These are phyloP conservation scores for Cylloceria caligata DNA, from an alignment of 2,888 invertebrate species.

Conservation along the genomic window DNA sequence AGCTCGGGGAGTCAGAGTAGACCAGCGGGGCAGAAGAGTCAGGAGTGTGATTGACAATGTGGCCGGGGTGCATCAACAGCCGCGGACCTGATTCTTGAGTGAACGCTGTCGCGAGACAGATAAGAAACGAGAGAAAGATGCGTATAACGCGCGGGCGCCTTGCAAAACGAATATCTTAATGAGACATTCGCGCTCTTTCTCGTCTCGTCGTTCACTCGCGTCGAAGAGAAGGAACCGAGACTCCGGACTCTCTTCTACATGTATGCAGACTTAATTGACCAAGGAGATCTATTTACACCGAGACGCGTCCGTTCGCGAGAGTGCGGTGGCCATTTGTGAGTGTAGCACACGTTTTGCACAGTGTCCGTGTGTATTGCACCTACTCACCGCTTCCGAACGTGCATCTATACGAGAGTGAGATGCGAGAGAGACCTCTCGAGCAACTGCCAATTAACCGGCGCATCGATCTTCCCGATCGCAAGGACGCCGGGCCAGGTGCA, in stretches of 20 bases:
- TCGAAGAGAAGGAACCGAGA: background rate
- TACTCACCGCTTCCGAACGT: slow-evolving; percentile 17
- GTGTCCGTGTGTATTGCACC: slow-evolving; percentile 36
- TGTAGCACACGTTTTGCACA: slow-evolving; percentile 46
- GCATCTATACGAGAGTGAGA: slow-evolving; percentile 2
- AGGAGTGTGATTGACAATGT: slow-evolving; percentile 83
- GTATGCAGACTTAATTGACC: slow-evolving; percentile 77
- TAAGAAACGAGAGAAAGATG: slow-evolving; percentile 77
- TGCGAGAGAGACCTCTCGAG: slow-evolving; percentile 53
- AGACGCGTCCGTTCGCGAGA: slow-evolving; percentile 64
- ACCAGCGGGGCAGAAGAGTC: slow-evolving; percentile 63
- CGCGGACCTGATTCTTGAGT: slow-evolving; percentile 82
- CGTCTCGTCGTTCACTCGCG: slow-evolving; percentile 34
- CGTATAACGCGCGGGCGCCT: slow-evolving; percentile 46
- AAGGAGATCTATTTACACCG: slow-evolving; percentile 76
- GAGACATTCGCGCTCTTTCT: slow-evolving; percentile 72
- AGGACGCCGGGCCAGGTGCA: slow-evolving; percentile 68
- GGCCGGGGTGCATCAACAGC: slow-evolving; percentile 73
- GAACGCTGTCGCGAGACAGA: slow-evolving; percentile 83
- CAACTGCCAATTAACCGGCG: slow-evolving; percentile 77
- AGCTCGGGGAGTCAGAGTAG: slow-evolving; percentile 65
- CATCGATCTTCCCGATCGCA: slow-evolving; percentile 75
- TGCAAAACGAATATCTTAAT: slow-evolving; percentile 83
- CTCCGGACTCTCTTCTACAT: slow-evolving; percentile 41
- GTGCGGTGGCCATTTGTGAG: slow-evolving; percentile 42